Percentiles rank a stretch among this genome's conserved stretches.
phyloP scores from a whole-genome alignment of 2,113 vertebrate species.

The Ceyx melanurus region DNA sequence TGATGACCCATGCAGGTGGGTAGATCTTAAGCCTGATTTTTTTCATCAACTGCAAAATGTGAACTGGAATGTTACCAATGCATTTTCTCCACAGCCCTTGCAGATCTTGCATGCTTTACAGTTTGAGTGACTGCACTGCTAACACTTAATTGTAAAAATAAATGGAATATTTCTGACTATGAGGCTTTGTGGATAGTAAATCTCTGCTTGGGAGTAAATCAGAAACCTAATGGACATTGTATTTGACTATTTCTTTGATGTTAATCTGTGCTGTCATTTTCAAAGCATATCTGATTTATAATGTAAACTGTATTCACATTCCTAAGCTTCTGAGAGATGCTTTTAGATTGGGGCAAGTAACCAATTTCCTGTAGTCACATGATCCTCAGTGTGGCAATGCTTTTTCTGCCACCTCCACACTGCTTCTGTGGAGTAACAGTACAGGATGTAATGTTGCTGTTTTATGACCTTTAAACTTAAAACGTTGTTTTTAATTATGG shows the following conservation, averaged over 20 bases:
- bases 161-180: not conserved
- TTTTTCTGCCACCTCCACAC: not conserved
- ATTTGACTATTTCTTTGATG: not conserved
- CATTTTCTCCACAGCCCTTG: constrained; percentile 13
- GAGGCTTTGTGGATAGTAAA: not conserved
- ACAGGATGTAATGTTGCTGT: not conserved
- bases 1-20: constrained; percentile 35
- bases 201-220: not conserved
- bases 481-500: not conserved
- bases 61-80: not conserved
- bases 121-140: constrained; percentile 22
- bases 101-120: constrained; percentile 53
- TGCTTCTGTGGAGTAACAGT: not conserved
- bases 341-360: not conserved
- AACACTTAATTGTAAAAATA: not conserved
- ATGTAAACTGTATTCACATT: not conserved
- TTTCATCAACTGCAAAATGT: not conserved
- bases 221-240: not conserved
- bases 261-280: not conserved
- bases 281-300: not conserved
- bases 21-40: not conserved
- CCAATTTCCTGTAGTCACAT: not conserved
- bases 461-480: constrained; percentile 20
- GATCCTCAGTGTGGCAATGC: not conserved
- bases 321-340: not conserved